Percentiles rank a stretch among this genome's conserved stretches.
These are phyloP conservation scores for Gambusia holbrooki DNA, from an alignment of 2,113 vertebrate genomes.

Conservation along the genomic window DNA sequence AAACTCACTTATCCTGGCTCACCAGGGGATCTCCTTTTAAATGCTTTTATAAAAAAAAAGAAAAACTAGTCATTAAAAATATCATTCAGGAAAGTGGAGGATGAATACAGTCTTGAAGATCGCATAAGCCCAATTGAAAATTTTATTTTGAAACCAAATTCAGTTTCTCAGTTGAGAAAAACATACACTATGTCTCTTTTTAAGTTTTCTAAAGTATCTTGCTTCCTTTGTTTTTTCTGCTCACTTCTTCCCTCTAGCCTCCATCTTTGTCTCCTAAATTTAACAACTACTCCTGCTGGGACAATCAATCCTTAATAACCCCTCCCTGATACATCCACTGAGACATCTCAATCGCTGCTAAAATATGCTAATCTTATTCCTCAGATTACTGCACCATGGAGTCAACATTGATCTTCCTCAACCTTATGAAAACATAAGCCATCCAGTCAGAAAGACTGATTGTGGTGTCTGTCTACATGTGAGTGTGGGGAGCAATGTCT, in stretches of 20 bases:
- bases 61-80: no score
- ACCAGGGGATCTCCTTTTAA: no score
- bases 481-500: no score
- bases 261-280: slow-evolving; percentile 52
- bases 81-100: no score
- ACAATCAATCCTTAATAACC: slow-evolving; percentile 77
- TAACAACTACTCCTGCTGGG: slow-evolving; percentile 66
- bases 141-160: no score
- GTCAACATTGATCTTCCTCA: slow-evolving; percentile 82
- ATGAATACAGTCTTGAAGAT: no score
- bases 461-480: slow-evolving; percentile 14
- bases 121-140: no score
- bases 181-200: no score
- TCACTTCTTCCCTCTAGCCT: neutral
- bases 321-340: slow-evolving; percentile 62
- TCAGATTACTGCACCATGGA: slow-evolving; percentile 76
- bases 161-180: no score
- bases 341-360: slow-evolving; percentile 79
- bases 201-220: slow-evolving; percentile 9
- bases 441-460: slow-evolving; percentile 70
- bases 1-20: no score
- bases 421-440: slow-evolving; percentile 75
- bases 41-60: no score
- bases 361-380: slow-evolving; percentile 83
- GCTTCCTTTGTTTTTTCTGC: slow-evolving; percentile 11